Percentiles rank a stretch among this genome's conserved stretches.
These are phyloP conservation scores for Drosophila stalkeri DNA, from an alignment of 2,888 invertebrate genomes.

Conservation along the genomic window DNA sequence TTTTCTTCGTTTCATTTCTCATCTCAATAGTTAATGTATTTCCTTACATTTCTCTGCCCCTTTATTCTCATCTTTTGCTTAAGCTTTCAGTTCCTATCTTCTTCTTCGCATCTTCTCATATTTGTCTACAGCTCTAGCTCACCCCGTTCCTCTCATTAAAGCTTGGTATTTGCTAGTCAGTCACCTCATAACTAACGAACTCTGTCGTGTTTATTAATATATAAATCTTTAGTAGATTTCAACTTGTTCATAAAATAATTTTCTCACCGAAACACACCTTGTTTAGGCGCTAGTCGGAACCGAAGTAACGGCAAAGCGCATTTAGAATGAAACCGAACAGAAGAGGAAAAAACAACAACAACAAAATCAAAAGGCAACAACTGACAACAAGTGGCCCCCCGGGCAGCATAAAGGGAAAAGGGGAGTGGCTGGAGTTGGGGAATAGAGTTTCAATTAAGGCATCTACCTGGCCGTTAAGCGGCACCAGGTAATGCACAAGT, in stretches of 20 bases:
- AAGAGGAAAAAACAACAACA: background rate
- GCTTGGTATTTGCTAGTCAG: background rate
- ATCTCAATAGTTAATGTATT: too few relatives aligned
- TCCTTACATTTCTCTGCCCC: background rate
- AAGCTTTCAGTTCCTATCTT: background rate
- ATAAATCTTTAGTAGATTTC: conserved; percentile 22
- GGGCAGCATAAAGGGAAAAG: too few relatives aligned
- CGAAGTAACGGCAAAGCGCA: conserved; percentile 72
- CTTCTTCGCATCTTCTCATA: background rate
- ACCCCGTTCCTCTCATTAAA: background rate
- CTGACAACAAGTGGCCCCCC: conserved; percentile 33
- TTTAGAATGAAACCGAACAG: conserved; percentile 51
- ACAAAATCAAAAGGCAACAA: background rate
- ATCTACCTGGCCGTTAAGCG: conserved; percentile 70
- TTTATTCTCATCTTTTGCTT: background rate
- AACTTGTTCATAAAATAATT: conserved; percentile 51
- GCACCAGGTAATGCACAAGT: conserved; percentile 61
- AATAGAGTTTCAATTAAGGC: conserved; percentile 63
- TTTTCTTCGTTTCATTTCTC: too few relatives aligned
- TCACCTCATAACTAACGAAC: background rate
- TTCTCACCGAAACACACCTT: conserved; percentile 70
- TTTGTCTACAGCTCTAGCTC: too few relatives aligned
- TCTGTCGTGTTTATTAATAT: conserved; percentile 31
- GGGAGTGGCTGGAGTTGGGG: background rate
- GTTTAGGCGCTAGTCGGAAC: conserved; percentile 5